Evolutionary conservation across 2,888 invertebrate genomes (phyloP), one percentile per base, ranked within the genome.

Genomic region (Microctonus brassicae): DNA sequence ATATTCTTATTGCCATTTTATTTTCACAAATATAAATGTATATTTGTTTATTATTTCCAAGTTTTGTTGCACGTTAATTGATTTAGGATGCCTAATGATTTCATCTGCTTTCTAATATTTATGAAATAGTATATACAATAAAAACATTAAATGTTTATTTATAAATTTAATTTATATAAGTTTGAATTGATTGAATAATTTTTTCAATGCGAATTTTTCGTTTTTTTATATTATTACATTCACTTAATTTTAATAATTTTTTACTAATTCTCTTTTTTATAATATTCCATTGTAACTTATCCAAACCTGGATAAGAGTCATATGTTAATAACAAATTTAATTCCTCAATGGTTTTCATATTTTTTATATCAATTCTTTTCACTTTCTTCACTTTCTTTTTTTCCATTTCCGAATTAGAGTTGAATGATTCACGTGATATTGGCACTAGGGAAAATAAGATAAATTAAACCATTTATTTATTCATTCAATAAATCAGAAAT

Each of bases 261-360:
- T 87, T 88, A 2, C 82, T 73, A 17, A 89, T 75, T 47, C 86
- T 83, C 26, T 82, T 88, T 82, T 88, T 89, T 13, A 91, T 81
- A 60, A 89, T 86, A 79, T 90, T 89, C 90, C 90, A 91, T 73
- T 90, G 90, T 87, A 90, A 89, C 68, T 90, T 89, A 75, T 90
- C 89, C 42, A 91, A 83, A 53, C 80, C 81, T 17, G 79, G 79
- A 75, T 80, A 81, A 0, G 74, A 79, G 20, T 85, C 79, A 29
- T 73, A 71, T 58, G 63, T 75, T 33, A 83, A 57, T 57, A 80
- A 73, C 39, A 61, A 60, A 13, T 66, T 39, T 7, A 84, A 68
- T 61, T 84, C 82, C 11, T 78, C 65, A 39, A 75, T 75, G 7
- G 77, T 77, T 57, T 78, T 72, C 1, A 80, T 71, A 52, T 78